A percentile compares a stretch with the other conserved stretches of the same genome.
Conservation (phyloP, 2,888 invertebrate species). For the Acronicta leporina region DNA sequence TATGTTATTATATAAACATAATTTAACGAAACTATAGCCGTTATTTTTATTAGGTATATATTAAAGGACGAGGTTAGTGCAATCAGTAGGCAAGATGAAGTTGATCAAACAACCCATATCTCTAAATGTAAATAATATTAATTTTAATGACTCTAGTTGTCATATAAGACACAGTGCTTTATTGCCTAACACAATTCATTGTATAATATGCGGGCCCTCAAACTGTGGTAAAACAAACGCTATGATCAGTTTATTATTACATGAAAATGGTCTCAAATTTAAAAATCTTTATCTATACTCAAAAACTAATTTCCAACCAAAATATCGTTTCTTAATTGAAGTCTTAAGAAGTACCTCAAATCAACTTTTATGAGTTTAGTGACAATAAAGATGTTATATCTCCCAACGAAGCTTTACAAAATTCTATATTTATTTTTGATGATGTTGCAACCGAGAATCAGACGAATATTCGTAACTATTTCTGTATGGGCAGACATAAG, state of each 20-base stretch:
- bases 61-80: no score
- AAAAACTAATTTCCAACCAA: constrained; percentile 1
- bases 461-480: constrained; percentile 29
- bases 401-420: constrained; percentile 16
- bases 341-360: no score
- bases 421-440: constrained; percentile 18
- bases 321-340: no score
- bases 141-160: constrained; percentile 8
- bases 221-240: constrained; percentile 11
- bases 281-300: constrained; percentile 11
- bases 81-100: no score
- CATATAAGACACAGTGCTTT: constrained; percentile 34
- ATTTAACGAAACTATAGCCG: no score
- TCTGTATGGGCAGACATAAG: no score
- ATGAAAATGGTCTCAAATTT: constrained; percentile 14
- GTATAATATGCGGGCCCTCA: constrained; percentile 13
- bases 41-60: no score
- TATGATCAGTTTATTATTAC: constrained; percentile 14
- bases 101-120: no score
- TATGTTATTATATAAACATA: no score
- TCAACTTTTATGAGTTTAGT: no score
- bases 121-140: constrained; percentile 13
- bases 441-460: constrained; percentile 15
- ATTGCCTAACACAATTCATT: constrained; percentile 14
- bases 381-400: constrained; percentile 12